Base-by-base conservation (phyloP, 2,888 invertebrate genomes). In the Eristalinus aeneus region DNA sequence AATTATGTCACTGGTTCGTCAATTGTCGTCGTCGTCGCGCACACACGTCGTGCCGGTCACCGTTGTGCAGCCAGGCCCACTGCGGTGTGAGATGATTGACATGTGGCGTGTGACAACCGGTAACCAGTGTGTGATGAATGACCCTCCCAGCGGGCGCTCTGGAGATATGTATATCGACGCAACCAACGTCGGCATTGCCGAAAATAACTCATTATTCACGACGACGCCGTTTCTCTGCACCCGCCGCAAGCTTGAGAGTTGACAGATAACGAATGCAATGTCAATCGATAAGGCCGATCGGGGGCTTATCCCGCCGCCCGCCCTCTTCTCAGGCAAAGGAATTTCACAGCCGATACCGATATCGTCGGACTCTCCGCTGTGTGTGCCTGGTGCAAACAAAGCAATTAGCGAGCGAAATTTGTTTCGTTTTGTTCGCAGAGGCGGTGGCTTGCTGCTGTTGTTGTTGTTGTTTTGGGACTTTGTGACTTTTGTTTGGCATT, bases 111-210 rank as follows among this genome's bases (percentile, higher is more conserved):
- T 77, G 73, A 56, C 54, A 84, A 76, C 61, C 80, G 80, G 80
- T 76, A 85, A 76, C 80, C 61, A 71, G 80, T 80, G 80, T 80
- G 12, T 74, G 73, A 78, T 74, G 73, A 73, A 74, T 61, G 60
- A 16, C 58, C 23, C 11, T 54, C 39, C 58, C 56, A 16, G 46
- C 46, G 22, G 22, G 56, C 63, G 58, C n/a, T 1, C n/a, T 46
- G 46, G 46, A 16, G 61, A 58, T 56, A 12, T n/a, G n/a, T n/a
- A n/a, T 11, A 56, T 23, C 11, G 22, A 46, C 34, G 11, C 12
- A 64, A 5, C 12, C 56, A 56, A 56, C 11, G 36, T 27, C 53
- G 64, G 12, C 11, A 64, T 74, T 68, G 73, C 68, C 78, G 73
- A 83, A 83, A 78, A 74, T 34, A 63, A 73, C 61, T 72, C 46